Evolutionary conservation across 2,797 vertebrate species (phyloP).

Genomic region (Xiphorhynchus erythropygius): DNA sequence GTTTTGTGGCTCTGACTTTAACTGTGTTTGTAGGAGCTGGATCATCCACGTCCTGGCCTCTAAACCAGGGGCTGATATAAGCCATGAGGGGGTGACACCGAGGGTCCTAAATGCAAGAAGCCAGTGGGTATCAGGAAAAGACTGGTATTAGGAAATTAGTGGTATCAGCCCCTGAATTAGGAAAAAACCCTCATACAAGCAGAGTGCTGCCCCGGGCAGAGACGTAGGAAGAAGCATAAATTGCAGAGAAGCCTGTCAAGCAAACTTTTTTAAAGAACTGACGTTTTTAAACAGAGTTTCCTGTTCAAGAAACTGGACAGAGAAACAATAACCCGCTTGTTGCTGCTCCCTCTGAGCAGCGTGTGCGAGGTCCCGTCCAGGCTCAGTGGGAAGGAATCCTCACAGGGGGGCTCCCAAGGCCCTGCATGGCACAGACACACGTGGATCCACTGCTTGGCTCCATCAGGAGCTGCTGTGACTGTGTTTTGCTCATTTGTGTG

Average conservation of each 20-base stretch:
- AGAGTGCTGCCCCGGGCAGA: not conserved
- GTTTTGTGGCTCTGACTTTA: not conserved
- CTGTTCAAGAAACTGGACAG: slow-evolving; percentile 3
- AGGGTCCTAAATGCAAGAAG: not conserved
- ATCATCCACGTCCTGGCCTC: not conserved
- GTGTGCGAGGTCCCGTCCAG: not conserved
- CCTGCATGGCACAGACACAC: not conserved
- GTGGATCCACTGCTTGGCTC: not conserved
- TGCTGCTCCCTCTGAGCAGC: not conserved
- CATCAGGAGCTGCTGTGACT: not conserved
- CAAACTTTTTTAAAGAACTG: not conserved
- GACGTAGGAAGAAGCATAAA: not conserved
- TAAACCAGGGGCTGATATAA: not conserved
- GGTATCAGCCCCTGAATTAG: not conserved
- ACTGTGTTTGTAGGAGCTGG: fast-evolving
- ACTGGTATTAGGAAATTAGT: not conserved
- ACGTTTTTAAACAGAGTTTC: not conserved
- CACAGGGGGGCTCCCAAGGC: not conserved
- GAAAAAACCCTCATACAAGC: not conserved
- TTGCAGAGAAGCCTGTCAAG: not conserved
- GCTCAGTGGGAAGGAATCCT: not conserved
- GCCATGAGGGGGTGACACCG: not conserved
- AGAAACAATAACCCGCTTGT: slow-evolving; percentile 23
- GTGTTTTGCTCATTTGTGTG: not conserved
- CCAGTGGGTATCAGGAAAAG: not conserved